These are phyloP conservation scores for Popillia japonica DNA, from an alignment of 1,140 invertebrate species.

Conservation along the genomic window DNA sequence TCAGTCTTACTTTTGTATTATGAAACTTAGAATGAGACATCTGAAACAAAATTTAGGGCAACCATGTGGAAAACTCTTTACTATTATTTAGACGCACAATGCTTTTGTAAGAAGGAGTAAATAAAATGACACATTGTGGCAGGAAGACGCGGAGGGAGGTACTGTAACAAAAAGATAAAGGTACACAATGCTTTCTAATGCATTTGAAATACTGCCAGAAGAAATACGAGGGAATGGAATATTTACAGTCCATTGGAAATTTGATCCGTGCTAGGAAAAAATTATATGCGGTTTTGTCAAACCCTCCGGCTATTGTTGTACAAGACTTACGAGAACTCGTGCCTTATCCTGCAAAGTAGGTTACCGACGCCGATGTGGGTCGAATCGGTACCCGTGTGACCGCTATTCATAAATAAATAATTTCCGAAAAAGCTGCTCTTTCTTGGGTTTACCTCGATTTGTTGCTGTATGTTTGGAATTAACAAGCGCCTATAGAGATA, in stretches of 20 bases:
- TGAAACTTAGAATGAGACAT: not conserved
- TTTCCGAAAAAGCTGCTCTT: conserved; percentile 35
- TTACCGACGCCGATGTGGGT: conserved; percentile 10
- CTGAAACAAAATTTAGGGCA: not conserved
- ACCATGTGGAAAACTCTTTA: not conserved
- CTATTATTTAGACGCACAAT: not conserved
- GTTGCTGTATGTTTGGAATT: not conserved
- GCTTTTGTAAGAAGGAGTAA: not conserved
- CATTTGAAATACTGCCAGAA: conserved; percentile 37
- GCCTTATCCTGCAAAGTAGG: conserved; percentile 10
- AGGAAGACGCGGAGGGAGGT: not conserved
- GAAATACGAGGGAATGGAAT: conserved; percentile 37
- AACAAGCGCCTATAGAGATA: not conserved
- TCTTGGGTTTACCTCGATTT: not conserved
- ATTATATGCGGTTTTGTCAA: conserved; percentile 52
- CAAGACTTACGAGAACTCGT: conserved; percentile 20
- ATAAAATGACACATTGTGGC: not conserved
- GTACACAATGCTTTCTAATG: conserved; percentile 30
- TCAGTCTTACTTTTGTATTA: not conserved
- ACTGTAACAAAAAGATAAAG: conserved; percentile 24
- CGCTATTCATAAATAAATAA: conserved; percentile 47
- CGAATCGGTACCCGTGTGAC: conserved; percentile 42
- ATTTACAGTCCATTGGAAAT: conserved; percentile 49
- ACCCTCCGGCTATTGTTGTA: conserved; percentile 45
- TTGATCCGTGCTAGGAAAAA: conserved; percentile 46